Conservation (phyloP, 2,797 vertebrate species). For the Sarcoramphus papa region DNA sequence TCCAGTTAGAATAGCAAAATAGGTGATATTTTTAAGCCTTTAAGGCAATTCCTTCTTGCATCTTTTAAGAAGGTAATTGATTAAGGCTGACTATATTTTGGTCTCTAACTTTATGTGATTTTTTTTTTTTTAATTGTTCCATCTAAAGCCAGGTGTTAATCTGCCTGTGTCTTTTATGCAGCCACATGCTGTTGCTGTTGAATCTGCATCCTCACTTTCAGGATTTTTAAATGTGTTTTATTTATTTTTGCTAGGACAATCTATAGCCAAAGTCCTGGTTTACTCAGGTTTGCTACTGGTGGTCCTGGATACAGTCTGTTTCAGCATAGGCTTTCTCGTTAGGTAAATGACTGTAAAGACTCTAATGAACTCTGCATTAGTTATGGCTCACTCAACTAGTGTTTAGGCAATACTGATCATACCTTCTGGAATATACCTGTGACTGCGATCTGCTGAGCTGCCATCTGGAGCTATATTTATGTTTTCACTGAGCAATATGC, state of each 20-base stretch:
- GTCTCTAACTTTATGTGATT: not conserved
- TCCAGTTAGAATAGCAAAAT: not conserved
- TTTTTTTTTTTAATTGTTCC: not conserved
- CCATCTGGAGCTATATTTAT: constrained; percentile 10
- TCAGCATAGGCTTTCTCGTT: not conserved
- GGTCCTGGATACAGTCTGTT: not conserved
- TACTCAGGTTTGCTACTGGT: not conserved
- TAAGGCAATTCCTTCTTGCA: not conserved
- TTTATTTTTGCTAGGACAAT: not conserved
- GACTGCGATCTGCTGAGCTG: not conserved
- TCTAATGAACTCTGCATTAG: not conserved
- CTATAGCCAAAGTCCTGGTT: not conserved
- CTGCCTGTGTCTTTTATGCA: not conserved
- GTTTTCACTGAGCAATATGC: not conserved
- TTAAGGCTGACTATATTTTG: not conserved
- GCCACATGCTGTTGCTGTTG: not conserved
- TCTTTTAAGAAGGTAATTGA: not conserved
- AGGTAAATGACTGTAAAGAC: not conserved
- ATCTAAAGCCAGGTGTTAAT: not conserved
- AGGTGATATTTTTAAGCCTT: not conserved
- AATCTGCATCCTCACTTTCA: not conserved
- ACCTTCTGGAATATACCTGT: not conserved
- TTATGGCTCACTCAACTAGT: not conserved
- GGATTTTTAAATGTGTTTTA: not conserved
- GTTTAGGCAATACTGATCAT: not conserved